A percentile compares a stretch with the other conserved stretches of the same genome.
These are phyloP conservation scores for Petrocephalus microphthalmus DNA, from an alignment of 2,113 vertebrate species.

Conservation along the genomic window DNA sequence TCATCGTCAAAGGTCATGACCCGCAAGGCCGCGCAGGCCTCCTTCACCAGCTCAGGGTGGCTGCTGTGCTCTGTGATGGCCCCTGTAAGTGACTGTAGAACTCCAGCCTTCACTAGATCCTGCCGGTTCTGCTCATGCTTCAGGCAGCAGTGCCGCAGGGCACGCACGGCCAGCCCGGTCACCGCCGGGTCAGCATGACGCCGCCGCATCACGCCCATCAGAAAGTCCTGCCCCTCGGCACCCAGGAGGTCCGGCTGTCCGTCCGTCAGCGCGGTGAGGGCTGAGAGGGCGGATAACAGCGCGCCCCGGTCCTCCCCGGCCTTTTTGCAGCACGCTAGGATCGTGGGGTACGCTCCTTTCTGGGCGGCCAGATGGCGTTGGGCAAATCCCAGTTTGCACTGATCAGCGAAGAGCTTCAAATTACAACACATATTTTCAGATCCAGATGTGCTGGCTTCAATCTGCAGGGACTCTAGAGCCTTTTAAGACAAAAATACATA, in stretches of 20 bases:
- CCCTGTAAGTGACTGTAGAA: conserved; percentile 61
- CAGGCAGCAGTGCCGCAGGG: conserved; percentile 70
- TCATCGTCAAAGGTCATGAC: conserved; percentile 91
- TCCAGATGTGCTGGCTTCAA: conserved; percentile 35
- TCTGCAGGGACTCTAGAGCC: conserved; percentile 67
- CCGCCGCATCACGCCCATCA: conserved; percentile 56
- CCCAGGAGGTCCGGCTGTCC: conserved; percentile 90
- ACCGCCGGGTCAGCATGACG: conserved; percentile 35
- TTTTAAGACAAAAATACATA: conserved; percentile 37
- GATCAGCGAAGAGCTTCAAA: conserved; percentile 62
- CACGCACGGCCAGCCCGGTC: conserved; percentile 49
- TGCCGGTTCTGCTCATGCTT: conserved; percentile 90
- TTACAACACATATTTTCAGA: conserved; percentile 28
- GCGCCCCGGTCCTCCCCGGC: conserved; percentile 36
- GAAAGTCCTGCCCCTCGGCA: conserved; percentile 58
- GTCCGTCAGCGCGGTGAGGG: conserved; percentile 67
- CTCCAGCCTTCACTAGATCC: conserved; percentile 68
- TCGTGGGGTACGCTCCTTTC: conserved; percentile 73
- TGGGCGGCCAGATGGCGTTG: conserved; percentile 77
- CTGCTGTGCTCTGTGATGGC: conserved; percentile 54
- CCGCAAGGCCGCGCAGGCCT: conserved; percentile 68
- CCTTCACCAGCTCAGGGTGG: conserved; percentile 59
- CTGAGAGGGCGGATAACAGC: conserved; percentile 51
- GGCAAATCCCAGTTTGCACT: conserved; percentile 69
- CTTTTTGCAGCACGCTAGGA: conserved; percentile 70